These are phyloP conservation scores for Phoxinus dragarum DNA, from an alignment of 2,797 vertebrate species.

Conservation along the genomic window DNA sequence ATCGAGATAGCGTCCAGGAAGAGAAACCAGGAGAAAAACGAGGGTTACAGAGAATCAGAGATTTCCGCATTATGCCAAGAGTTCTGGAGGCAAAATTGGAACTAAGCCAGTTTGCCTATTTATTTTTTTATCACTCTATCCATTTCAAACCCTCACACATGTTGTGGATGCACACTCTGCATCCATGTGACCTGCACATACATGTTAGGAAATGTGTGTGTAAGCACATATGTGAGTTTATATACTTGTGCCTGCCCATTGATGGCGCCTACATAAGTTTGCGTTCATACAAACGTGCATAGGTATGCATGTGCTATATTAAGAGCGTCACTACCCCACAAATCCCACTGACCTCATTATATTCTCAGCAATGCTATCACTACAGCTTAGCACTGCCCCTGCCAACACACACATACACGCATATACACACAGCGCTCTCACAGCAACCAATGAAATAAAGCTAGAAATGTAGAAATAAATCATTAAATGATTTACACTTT, in stretches of 20 bases:
- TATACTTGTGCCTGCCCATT: constrained; percentile 2
- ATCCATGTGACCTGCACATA: constrained; percentile 18
- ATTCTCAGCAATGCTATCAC: constrained; percentile 41
- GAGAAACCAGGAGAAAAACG: constrained; percentile 31
- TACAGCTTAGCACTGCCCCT: constrained; percentile 39
- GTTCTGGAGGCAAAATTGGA: constrained; percentile 61
- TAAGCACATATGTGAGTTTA: constrained; percentile 27
- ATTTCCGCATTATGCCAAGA: constrained; percentile 70
- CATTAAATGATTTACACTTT: neutral
- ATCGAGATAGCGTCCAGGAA: constrained; percentile 20
- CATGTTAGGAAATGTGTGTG: constrained; percentile 30
- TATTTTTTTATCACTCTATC: neutral
- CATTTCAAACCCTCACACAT: constrained; percentile 2
- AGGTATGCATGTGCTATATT: constrained; percentile 62
- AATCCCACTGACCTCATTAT: constrained; percentile 61
- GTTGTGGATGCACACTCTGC: neutral
- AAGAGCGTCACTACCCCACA: constrained; percentile 56
- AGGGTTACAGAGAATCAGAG: constrained; percentile 42
- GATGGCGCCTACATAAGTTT: constrained; percentile 1
- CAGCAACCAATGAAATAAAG: constrained; percentile 4
- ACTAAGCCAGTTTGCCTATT: constrained; percentile 38
- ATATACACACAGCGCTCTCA: neutral
- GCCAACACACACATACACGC: neutral
- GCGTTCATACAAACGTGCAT: constrained; percentile 49
- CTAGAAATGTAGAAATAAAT: neutral